phyloP scores from a whole-genome alignment of 2,797 vertebrate species.

The Sarcophilus harrisii region DNA sequence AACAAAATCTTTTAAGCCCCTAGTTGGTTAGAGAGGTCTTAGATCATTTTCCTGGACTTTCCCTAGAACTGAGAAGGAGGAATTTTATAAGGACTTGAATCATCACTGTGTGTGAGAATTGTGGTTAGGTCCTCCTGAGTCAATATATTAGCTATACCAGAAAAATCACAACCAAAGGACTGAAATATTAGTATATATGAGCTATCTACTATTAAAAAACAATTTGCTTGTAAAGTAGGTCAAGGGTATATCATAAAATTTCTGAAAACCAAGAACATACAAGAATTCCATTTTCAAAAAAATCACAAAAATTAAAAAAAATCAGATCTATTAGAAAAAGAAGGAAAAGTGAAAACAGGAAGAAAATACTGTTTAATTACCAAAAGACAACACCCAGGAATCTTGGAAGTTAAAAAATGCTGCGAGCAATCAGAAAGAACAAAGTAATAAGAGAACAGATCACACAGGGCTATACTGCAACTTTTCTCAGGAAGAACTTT shows the following conservation, averaged over 20 bases:
- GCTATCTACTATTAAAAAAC: not conserved
- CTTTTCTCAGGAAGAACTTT: not conserved
- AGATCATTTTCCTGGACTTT: too few relatives aligned
- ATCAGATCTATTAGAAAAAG: not conserved
- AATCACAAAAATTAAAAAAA: not conserved
- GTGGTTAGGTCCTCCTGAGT: not conserved
- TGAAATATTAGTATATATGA: not conserved
- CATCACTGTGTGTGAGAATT: too few relatives aligned
- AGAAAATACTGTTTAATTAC: not conserved
- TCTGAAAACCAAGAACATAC: not conserved
- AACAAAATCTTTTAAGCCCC: not conserved
- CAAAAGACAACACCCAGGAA: not conserved
- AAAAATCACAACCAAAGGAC: not conserved
- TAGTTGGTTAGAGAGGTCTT: not conserved
- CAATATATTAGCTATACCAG: not conserved
- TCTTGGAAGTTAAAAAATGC: not conserved
- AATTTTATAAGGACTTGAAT: too few relatives aligned
- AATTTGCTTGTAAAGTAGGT: not conserved
- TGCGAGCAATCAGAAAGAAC: not conserved
- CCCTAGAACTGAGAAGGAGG: too few relatives aligned
- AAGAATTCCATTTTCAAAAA: not conserved
- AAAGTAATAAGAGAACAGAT: not conserved
- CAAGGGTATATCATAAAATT: not conserved
- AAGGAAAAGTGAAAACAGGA: not conserved
- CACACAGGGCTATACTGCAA: not conserved